Conservation (phyloP, 2,797 vertebrate genomes). For the Sebastes wilsoni region DNA sequence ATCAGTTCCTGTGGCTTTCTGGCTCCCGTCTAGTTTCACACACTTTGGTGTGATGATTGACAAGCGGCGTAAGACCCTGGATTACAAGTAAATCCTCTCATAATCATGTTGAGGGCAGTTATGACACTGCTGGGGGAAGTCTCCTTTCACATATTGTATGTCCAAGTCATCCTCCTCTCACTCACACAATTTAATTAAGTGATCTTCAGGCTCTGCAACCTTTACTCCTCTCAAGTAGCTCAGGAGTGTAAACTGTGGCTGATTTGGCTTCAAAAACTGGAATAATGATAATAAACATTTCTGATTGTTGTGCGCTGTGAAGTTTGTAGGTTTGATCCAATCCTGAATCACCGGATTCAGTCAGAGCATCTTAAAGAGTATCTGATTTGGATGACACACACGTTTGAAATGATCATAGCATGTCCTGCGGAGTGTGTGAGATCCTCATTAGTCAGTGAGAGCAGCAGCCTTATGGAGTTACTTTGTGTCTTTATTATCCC, state of each 20-base stretch:
- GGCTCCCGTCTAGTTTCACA: slow-evolving; percentile 7
- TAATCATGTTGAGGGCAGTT: slow-evolving; percentile 42
- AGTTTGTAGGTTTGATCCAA: not conserved
- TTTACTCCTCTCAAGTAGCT: slow-evolving; percentile 6
- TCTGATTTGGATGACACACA: not conserved
- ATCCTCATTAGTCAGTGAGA: not conserved
- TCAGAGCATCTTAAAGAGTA: not conserved
- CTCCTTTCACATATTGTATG: slow-evolving; percentile 28
- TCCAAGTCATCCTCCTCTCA: slow-evolving; percentile 40
- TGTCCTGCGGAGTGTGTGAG: not conserved
- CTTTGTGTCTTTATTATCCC: no score
- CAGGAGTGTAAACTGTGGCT: not conserved
- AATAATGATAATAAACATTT: not conserved
- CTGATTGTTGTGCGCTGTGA: not conserved
- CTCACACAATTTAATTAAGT: slow-evolving; percentile 62
- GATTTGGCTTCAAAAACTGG: not conserved
- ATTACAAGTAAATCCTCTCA: slow-evolving; percentile 69
- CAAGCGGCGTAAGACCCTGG: slow-evolving; percentile 48
- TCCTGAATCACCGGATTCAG: not conserved
- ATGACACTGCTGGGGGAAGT: slow-evolving; percentile 34
- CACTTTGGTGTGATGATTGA: slow-evolving; percentile 52
- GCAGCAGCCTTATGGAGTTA: not conserved
- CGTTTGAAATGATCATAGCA: not conserved
- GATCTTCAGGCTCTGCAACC: slow-evolving; percentile 14
- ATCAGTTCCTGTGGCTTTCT: slow-evolving; percentile 3